Conservation (phyloP, 2,888 invertebrate species). For the Tuta absoluta region DNA sequence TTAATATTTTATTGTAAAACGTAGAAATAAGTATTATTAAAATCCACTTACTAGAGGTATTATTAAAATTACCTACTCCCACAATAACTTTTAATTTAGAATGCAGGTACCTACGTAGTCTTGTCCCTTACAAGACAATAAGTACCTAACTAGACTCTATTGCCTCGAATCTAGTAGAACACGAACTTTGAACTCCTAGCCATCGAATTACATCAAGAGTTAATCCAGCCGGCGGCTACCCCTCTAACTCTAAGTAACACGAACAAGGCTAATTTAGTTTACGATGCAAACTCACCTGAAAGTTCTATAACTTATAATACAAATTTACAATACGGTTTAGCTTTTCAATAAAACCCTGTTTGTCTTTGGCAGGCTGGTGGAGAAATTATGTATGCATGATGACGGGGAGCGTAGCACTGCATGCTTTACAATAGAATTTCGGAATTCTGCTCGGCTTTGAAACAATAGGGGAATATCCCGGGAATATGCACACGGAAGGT, state of each 20-base stretch:
- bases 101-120: too few species aligned
- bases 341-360: slow-evolving; percentile 55
- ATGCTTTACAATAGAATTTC: slow-evolving; percentile 61
- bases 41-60: too few species aligned
- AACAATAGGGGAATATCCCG: slow-evolving; percentile 53
- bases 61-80: too few species aligned
- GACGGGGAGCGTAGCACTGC: slow-evolving; percentile 39
- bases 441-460: slow-evolving; percentile 54
- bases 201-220: neutral
- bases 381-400: slow-evolving; percentile 62
- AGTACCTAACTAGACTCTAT: too few species aligned
- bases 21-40: too few species aligned
- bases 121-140: too few species aligned
- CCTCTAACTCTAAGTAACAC: slow-evolving; percentile 3
- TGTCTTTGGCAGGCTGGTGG: slow-evolving; percentile 54
- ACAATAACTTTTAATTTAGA: too few species aligned
- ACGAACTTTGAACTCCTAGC: neutral
- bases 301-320: slow-evolving; percentile 42
- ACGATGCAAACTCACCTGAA: slow-evolving; percentile 28
- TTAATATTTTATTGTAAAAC: too few species aligned
- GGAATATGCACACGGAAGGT: slow-evolving; percentile 30
- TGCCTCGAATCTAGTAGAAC: too few species aligned
- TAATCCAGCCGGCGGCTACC: neutral
- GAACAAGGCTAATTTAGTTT: slow-evolving; percentile 27
- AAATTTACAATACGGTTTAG: slow-evolving; percentile 57